Base-by-base conservation (phyloP, 2,113 vertebrate genomes). In the Poeciliopsis prolifica region DNA sequence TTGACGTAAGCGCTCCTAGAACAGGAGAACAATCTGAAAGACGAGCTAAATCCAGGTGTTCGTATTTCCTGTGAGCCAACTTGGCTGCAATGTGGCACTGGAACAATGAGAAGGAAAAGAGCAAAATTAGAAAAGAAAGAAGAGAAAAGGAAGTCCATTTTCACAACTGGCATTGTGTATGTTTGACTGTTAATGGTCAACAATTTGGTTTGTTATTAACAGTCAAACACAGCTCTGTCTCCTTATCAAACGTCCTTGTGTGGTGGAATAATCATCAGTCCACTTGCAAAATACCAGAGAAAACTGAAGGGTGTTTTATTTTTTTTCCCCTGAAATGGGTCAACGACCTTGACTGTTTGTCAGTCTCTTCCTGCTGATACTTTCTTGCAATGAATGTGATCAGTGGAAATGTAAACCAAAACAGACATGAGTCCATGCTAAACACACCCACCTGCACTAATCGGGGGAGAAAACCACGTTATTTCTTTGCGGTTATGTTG, bases 81-180 rank as follows among this genome's bases (percentile, higher is more conserved):
- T 66, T 22, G 14, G 72, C 1, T 81, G 80, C 87, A 70, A 79
- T 42, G 72, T 89, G 84, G 87, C 81, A 80, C 68, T 73, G 75
- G 81, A 91, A 92, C 91, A 93, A 91, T 91, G 86, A 73, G 67
- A 64, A 89, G 88, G 90, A 90, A 91, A 76, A 71, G 71, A 75
- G 75, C 61, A 44, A n/a, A 35, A 51, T 73, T 72, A 72, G 61
- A 86, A 87, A 82, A 86, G 64, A 84, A 84, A 74, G 64, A 62
- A 22, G 60, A 73, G 40, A 83, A 61, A 72, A 74, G 80, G 83
- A 90, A 86, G 68, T 75, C 33, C 66, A 17, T 74, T 74, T 82
- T 31, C 11, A 67, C 77, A 81, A 80, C 79, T 65, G 54, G 44
- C 5, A 1, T 30, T 54, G 12, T 70, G 72, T 84, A 54, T 80